Evolutionary conservation across 2,888 invertebrate species (phyloP).

Genomic region (Allophyes oxyacanthae): DNA sequence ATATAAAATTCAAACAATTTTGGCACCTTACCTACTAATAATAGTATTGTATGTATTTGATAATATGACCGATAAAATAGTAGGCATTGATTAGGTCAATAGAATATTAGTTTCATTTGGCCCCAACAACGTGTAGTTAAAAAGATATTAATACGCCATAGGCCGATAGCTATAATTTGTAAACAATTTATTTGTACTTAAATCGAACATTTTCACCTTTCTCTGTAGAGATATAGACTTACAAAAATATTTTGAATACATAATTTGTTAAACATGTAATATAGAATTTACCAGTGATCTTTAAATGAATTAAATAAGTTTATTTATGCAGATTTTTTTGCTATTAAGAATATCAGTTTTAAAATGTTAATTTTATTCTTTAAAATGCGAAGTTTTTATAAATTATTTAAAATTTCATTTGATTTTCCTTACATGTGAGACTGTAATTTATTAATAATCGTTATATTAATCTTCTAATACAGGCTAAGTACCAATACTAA

Average conservation of each 20-base stretch:
- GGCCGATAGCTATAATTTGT: constrained; percentile 47
- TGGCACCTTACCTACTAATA: constrained; percentile 54
- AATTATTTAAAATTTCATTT: no score
- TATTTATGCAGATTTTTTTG: no score
- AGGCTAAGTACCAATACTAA: no score
- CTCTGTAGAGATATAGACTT: constrained; percentile 55
- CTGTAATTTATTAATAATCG: no score
- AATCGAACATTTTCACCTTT: constrained; percentile 39
- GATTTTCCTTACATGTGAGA: no score
- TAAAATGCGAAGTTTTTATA: no score
- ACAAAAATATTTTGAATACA: constrained; percentile 61
- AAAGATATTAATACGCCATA: constrained; percentile 49
- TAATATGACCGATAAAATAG: constrained; percentile 38
- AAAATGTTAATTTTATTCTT: no score
- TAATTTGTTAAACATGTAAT: constrained; percentile 23
- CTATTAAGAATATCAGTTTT: no score
- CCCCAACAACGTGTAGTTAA: constrained; percentile 57
- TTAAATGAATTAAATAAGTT: background rate
- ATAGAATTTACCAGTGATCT: constrained; percentile 13
- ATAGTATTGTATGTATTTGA: constrained; percentile 21
- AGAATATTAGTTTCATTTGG: constrained; percentile 54
- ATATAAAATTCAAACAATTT: constrained; percentile 41
- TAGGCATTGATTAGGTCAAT: constrained; percentile 47
- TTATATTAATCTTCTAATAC: no score
- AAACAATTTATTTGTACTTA: constrained; percentile 57